Evolutionary conservation across 2,888 invertebrate genomes (phyloP), one percentile per base, ranked within the genome.

Genomic region (Arctia plantaginis): DNA sequence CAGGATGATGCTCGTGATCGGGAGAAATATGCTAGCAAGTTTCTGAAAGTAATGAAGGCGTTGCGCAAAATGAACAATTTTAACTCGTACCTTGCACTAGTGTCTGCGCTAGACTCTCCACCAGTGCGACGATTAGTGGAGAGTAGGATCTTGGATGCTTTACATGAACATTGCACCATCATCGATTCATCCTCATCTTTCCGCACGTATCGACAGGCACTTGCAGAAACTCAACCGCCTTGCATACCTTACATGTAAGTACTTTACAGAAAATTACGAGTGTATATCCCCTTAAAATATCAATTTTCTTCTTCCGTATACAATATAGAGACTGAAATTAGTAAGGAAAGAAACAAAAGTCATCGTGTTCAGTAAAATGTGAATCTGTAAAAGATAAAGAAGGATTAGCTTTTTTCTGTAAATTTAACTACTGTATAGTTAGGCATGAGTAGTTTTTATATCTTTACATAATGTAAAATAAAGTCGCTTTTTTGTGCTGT

Each of bases 221-320:
- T 99, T 82, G 98, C 98, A 10, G 99, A 99, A 90, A 99, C 99
- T 10, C 98, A 98, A 90, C 99, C 99, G 51, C 99, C 99, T 51
- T 99, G 99, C 93, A 99, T 99, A 95, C 99, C 99, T 7, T 99
- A 99, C 93, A 99, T 99, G 99, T 99, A 95, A 97, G 98, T 96
- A 51, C 41, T 35, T 35, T n/a, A 62, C 30, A 30, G 6, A 30
- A n/a, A 59, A 59, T 59, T 15, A 27, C 13, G 4, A 59, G 12
- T n/a, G 51, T 12, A n/a, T 55, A n/a, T n/a, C 0, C 51, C n/a
- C n/a, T 10, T 55, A 7, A 55, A n/a, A n/a, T n/a, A n/a, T n/a
- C 8, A 41, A 41, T 8, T 10, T 41, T 41, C 10, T 41, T 41
- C 10, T 41, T 8, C 41, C 3, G 41, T 41, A 41, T 12, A 41